These are phyloP conservation scores for Epinephelus malabaricus DNA, from an alignment of 2,797 vertebrate genomes.

Conservation along the genomic window DNA sequence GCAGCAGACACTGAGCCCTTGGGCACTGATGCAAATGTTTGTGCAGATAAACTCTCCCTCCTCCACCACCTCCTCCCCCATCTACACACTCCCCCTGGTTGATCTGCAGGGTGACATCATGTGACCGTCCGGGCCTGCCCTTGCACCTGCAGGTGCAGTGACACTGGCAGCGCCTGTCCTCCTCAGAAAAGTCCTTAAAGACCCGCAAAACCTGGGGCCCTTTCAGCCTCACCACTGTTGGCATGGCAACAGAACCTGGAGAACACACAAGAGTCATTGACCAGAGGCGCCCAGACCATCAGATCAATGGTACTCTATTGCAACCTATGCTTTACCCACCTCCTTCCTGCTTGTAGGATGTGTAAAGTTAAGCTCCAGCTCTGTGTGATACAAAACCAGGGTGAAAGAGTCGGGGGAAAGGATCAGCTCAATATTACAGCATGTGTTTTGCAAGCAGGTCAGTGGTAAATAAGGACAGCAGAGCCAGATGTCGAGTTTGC, in stretches of 20 bases:
- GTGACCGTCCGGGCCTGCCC: conserved; percentile 55
- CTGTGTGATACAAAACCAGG: conserved; percentile 24
- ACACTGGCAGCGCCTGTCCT: conserved; percentile 70
- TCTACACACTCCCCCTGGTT: conserved; percentile 34
- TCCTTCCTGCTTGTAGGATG: conserved; percentile 19
- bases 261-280: conserved; percentile 78
- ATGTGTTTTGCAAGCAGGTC: conserved; percentile 59
- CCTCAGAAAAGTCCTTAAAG: conserved; percentile 52
- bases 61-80: neutral
- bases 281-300: conserved; percentile 57
- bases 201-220: conserved; percentile 53
- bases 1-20: conserved; percentile 80
- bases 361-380: conserved; percentile 53
- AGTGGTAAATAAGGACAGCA: conserved; percentile 50
- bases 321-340: conserved; percentile 44
- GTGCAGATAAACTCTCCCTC: conserved; percentile 44
- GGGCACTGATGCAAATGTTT: conserved; percentile 45
- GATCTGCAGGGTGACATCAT: conserved; percentile 64
- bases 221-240: conserved; percentile 67
- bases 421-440: conserved; percentile 49
- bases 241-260: conserved; percentile 77
- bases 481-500: conserved; percentile 64
- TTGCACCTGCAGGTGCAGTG: conserved; percentile 69
- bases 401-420: conserved; percentile 27
- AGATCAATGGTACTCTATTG: conserved; percentile 70